phyloP scores from a whole-genome alignment of 2,888 invertebrate species.

The Eupelmus urozonus region DNA sequence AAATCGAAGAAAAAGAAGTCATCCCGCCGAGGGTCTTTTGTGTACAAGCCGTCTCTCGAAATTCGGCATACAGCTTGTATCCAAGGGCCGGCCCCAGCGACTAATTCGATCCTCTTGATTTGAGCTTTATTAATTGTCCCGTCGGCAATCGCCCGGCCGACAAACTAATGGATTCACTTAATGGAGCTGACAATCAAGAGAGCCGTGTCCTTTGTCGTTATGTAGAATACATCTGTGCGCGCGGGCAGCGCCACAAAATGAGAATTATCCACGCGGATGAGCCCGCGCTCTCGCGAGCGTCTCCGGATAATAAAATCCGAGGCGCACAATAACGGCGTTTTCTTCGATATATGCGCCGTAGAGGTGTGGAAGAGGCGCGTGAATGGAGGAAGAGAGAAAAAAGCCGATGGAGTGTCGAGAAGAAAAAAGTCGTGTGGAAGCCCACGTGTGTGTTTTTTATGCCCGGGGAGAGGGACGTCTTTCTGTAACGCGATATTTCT shows the following conservation, averaged over 20 bases:
- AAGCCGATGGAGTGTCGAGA: not conserved
- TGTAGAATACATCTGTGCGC: not conserved
- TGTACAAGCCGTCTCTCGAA: slow-evolving; percentile 18
- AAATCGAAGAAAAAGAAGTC: slow-evolving; percentile 28
- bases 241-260: slow-evolving; percentile 19
- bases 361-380: not conserved
- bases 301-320: slow-evolving; percentile 44
- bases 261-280: slow-evolving; percentile 46
- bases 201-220: slow-evolving; percentile 43
- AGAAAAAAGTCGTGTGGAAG: slow-evolving; percentile 28
- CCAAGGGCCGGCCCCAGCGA: not conserved
- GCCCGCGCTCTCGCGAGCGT: no score
- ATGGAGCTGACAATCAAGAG: slow-evolving; percentile 56
- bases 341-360: not conserved
- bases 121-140: slow-evolving; percentile 59
- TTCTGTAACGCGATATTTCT: slow-evolving; percentile 53
- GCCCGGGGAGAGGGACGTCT: slow-evolving; percentile 10
- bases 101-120: slow-evolving; percentile 59
- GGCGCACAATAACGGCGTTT: slow-evolving; percentile 32
- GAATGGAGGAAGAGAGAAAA: not conserved
- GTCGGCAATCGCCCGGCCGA: slow-evolving; percentile 6
- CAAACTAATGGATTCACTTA: slow-evolving; percentile 59
- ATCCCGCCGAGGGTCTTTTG: slow-evolving; percentile 42
- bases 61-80: not conserved
- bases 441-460: slow-evolving; percentile 26